Evolutionary conservation across 2,113 vertebrate genomes (phyloP), one percentile per base, ranked within the genome.

Genomic region (Marcusenius ussheri): DNA sequence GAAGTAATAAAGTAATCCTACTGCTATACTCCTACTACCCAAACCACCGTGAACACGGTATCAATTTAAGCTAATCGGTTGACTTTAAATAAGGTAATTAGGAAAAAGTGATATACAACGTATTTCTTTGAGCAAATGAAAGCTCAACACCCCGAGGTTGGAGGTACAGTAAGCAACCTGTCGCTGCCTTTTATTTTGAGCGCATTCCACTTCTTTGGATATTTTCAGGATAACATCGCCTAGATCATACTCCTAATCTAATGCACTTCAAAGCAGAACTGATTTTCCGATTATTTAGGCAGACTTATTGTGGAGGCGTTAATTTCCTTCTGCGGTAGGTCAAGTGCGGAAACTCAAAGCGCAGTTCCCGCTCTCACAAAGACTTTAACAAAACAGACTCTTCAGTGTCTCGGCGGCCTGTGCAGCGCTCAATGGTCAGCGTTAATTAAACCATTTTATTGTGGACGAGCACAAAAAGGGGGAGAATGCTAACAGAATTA

Each of bases 271-370:
- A 95, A 93, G 92, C 93, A 92, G 93, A 94, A 90, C 93, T 92
- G 92, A 93, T 95, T 95, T 95, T 93, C 94, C 95, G 92, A 94
- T 96, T 96, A 93, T 96, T 94, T 96, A 95, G 95, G 91, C 95
- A 93, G 94, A 93, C 87, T 91, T 66, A 66, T 66, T 66, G 62
- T 27, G 70, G 70, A 95, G 93, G 93, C 88, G 91, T 42, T 77
- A 39, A 77, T 94, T 95, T 93, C 95, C 95, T 95, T 94, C 95
- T 96, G 96, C 94, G 95, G 96, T 96, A 96, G 96, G 96, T 97
- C 96, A 97, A 97, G 96, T 96, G 95, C 95, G 93, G 93, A 94
- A 94, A 95, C 93, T 94, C 93, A 94, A 93, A 92, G 92, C 93
- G 95, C 92, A 92, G 90, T 83, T 86, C 39, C 24, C 47, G 74